phyloP scores from a whole-genome alignment of 2,113 vertebrate genomes.

The Peromyscus californicus region DNA sequence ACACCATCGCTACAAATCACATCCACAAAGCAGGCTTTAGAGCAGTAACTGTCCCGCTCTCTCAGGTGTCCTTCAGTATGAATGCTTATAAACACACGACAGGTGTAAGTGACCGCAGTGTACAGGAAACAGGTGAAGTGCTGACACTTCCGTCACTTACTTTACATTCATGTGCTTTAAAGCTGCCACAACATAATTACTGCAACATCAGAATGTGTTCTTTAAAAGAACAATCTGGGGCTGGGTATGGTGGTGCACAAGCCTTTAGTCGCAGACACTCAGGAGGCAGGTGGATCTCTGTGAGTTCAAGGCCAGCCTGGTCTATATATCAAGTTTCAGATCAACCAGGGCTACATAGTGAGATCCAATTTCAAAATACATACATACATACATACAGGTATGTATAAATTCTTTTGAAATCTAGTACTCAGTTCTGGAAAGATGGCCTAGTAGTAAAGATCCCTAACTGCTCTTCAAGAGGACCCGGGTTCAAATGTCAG shows the following conservation, averaged over 20 bases:
- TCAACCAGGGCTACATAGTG: not conserved
- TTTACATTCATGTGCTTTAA: slow-evolving; percentile 18
- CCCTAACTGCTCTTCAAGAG: not conserved
- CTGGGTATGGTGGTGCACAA: not conserved
- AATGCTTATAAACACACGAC: not conserved
- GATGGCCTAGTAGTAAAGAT: not conserved
- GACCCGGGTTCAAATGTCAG: not conserved
- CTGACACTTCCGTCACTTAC: not conserved
- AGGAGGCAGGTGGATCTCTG: not conserved
- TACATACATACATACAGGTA: not conserved
- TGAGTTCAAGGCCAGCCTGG: not conserved
- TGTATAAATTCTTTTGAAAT: not conserved
- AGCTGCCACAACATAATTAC: slow-evolving; percentile 15
- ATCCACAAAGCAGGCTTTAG: not conserved
- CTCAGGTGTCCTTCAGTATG: not conserved
- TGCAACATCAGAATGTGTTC: slow-evolving; percentile 35
- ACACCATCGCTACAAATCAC: not conserved
- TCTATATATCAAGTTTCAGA: not conserved
- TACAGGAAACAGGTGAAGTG: slow-evolving; percentile 31
- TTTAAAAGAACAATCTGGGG: not conserved
- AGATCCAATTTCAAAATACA: not conserved
- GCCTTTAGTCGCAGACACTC: not conserved
- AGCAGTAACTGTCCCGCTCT: not conserved
- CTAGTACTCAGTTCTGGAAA: not conserved
- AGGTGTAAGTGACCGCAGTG: not conserved